A percentile compares a stretch with the other conserved stretches of the same genome.
These are phyloP conservation scores for Atrina japonica DNA, from an alignment of 2,888 invertebrate species.

Conservation along the genomic window DNA sequence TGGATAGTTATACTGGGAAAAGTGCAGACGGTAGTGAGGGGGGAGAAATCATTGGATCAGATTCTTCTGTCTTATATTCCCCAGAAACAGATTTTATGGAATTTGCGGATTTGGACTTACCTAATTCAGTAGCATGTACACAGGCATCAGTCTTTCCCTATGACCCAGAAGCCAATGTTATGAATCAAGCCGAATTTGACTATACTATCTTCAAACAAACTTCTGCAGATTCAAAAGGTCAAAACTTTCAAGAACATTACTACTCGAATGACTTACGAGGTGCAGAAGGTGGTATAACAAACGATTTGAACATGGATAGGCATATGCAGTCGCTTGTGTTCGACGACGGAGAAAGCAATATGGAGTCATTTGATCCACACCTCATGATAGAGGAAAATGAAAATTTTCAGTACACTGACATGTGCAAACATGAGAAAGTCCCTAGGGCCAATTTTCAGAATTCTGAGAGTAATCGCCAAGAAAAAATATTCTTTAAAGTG, in stretches of 20 bases:
- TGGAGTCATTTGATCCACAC: slow-evolving; percentile 43
- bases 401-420: slow-evolving; percentile 35
- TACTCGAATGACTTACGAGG: slow-evolving; percentile 24
- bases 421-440: slow-evolving; percentile 44
- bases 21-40: slow-evolving; percentile 37
- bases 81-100: slow-evolving; percentile 50
- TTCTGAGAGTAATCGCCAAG: slow-evolving; percentile 70
- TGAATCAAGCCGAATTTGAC: slow-evolving; percentile 15
- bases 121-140: slow-evolving; percentile 27
- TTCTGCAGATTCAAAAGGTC: slow-evolving; percentile 12
- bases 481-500: slow-evolving; percentile 69
- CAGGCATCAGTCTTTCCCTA: not conserved
- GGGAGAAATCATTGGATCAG: slow-evolving; percentile 33
- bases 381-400: slow-evolving; percentile 32
- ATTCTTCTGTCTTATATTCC: slow-evolving; percentile 41
- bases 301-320: slow-evolving; percentile 37
- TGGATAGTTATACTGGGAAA: slow-evolving; percentile 20
- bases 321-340: slow-evolving; percentile 22
- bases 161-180: not conserved
- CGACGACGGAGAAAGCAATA: slow-evolving; percentile 39
- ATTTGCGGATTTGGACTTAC: slow-evolving; percentile 40
- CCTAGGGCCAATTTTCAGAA: slow-evolving; percentile 70
- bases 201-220: slow-evolving; percentile 6
- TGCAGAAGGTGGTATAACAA: slow-evolving; percentile 40
- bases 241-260: not conserved